Evolutionary conservation across 2,797 vertebrate species (phyloP).

Genomic region (Tangara arthus): DNA sequence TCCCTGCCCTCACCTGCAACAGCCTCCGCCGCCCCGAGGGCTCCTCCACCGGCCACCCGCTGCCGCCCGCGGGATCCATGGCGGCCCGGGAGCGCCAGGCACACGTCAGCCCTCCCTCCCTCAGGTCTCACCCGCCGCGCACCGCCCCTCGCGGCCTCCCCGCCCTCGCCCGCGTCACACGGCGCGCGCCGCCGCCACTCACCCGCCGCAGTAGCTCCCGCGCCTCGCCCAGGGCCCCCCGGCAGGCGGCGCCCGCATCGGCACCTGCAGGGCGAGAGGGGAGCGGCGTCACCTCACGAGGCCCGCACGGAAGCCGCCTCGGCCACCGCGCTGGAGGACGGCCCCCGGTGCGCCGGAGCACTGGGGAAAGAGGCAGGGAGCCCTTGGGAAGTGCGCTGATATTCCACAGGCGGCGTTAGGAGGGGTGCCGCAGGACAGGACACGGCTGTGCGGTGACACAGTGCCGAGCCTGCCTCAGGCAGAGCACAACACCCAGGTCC

Average conservation of each 20-base stretch:
- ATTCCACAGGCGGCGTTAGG: background rate
- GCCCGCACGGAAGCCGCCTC: background rate
- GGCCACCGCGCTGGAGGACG: background rate
- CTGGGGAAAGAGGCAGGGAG: background rate
- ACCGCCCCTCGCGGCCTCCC: background rate
- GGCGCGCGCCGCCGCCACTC: background rate
- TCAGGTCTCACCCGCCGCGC: background rate
- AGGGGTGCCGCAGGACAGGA: background rate
- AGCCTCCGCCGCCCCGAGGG: background rate
- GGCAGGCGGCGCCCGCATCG: background rate
- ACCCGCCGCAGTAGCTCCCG: background rate
- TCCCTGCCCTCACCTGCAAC: background rate
- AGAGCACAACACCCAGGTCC: background rate
- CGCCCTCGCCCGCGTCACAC: background rate
- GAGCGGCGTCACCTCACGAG: background rate
- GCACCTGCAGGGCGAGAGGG: background rate
- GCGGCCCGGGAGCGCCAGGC: background rate
- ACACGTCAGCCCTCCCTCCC: background rate
- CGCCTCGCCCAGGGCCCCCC: background rate
- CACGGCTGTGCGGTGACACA: accelerated
- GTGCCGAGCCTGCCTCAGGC: background rate
- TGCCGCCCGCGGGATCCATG: background rate
- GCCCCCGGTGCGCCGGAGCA: background rate
- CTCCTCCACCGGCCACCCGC: background rate
- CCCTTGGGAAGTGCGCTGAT: accelerated